Base-by-base conservation (phyloP, 2,888 invertebrate species). In the Drosophila emarginata region DNA sequence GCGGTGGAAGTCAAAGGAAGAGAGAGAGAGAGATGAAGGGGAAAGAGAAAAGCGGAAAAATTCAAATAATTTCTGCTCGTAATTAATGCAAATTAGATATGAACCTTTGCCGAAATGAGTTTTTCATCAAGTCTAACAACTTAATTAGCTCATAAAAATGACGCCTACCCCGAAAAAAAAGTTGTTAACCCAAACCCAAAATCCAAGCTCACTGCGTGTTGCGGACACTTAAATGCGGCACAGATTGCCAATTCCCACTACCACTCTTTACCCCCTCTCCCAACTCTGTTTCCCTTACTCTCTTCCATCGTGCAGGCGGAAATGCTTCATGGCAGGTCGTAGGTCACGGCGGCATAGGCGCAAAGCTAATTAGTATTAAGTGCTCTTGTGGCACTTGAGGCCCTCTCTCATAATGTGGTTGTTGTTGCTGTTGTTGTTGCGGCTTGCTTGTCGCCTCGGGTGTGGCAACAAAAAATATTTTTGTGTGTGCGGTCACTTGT, bases 291-390 rank as follows among this genome's bases (percentile, higher is more conserved):
- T 28, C 28, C 2, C 32, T 32, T 2, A 1, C 32, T 9, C 32
- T 32, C 32, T 14, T 32, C 9, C 32, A 9, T 32, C 11, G 9
- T 9, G 40, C 45, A 37, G 36, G 58, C 58, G 51, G 57, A 51
- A 64, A 15, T 59, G 53, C 40, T 56, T 37, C 54, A 52, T 51
- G 51, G 61, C 64, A 79, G 78, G 82, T 86, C 82, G 87, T 83
- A 83, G 82, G 88, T 86, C 83, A 87, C 79, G 77, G 72, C 74
- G 79, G 72, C 74, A 78, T 85, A 85, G 84, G 84, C 84, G 87
- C 84, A 85, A 88, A 85, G 88, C 84, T 88, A 85, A 85, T 85
- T 85, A 85, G 84, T 88, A 85, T 85, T 87, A 85, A 85, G 84
- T 85, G 88, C 88, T 88, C 87, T 81, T 76, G 79, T 73, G 82